These are phyloP conservation scores for Allolobophora icterica DNA, from an alignment of 2,888 invertebrate genomes.

Conservation along the genomic window DNA sequence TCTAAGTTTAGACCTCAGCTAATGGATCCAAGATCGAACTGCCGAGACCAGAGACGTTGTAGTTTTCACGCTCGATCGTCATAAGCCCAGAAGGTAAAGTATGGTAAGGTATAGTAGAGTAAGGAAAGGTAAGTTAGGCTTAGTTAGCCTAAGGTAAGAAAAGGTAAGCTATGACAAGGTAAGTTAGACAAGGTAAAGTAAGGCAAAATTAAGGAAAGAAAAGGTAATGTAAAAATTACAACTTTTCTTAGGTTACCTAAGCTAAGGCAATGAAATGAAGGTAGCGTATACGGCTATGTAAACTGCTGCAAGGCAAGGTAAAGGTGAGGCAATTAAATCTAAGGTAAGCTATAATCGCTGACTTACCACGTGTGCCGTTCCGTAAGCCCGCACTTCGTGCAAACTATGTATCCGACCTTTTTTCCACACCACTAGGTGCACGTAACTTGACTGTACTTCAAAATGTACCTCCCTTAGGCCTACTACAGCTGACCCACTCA, in stretches of 20 bases:
- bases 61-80: not conserved
- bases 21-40: not conserved
- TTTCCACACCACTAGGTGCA: not conserved
- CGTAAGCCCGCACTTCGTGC: not conserved
- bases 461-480: too few relatives aligned
- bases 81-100: constrained; percentile 17
- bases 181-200: too few relatives aligned
- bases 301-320: not conserved
- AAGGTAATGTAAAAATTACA: too few relatives aligned
- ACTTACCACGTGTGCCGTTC: not conserved
- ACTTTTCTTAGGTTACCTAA: too few relatives aligned
- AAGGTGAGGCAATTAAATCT: not conserved
- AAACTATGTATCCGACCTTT: not conserved
- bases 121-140: too few relatives aligned
- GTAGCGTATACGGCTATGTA: too few relatives aligned
- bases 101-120: not conserved
- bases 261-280: not conserved
- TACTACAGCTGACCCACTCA: not conserved
- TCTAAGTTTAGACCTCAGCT: not conserved
- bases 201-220: too few relatives aligned
- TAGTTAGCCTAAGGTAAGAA: too few relatives aligned
- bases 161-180: too few relatives aligned
- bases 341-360: not conserved
- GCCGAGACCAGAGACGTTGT: not conserved
- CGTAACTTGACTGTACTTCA: not conserved